Conservation (phyloP, 2,797 vertebrate genomes). For the Ispidina lecontei region DNA sequence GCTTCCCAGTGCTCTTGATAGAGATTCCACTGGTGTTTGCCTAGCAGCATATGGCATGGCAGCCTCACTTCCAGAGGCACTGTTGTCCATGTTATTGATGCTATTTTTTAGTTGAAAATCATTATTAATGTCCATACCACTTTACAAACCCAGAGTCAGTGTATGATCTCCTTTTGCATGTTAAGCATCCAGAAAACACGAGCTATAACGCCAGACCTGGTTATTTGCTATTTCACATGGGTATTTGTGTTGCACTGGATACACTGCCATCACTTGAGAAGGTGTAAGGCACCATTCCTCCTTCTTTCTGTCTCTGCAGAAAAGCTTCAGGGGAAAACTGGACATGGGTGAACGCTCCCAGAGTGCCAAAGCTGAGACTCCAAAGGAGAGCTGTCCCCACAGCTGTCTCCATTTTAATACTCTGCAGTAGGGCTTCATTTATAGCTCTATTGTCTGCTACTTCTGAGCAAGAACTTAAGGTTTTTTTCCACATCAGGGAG, state of each 20-base stretch:
- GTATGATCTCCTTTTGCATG: fast-evolving
- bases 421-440: not conserved
- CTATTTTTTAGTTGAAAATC: not conserved
- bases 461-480: not conserved
- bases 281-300: not conserved
- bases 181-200: not conserved
- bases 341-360: fast-evolving
- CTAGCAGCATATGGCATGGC: not conserved
- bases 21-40: not conserved
- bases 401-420: not conserved
- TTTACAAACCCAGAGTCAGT: not conserved
- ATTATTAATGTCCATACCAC: not conserved
- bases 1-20: not conserved
- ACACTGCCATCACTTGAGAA: not conserved
- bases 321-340: not conserved
- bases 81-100: not conserved
- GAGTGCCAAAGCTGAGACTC: not conserved
- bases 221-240: not conserved
- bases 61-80: not conserved
- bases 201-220: not conserved
- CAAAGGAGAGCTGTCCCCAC: not conserved
- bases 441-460: not conserved
- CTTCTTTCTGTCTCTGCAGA: not conserved
- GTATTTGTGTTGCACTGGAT: not conserved
- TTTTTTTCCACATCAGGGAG: not conserved